Base-by-base conservation (phyloP, 35 echinoderm and acorn worm genomes). In the Apostichopus californicus region DNA sequence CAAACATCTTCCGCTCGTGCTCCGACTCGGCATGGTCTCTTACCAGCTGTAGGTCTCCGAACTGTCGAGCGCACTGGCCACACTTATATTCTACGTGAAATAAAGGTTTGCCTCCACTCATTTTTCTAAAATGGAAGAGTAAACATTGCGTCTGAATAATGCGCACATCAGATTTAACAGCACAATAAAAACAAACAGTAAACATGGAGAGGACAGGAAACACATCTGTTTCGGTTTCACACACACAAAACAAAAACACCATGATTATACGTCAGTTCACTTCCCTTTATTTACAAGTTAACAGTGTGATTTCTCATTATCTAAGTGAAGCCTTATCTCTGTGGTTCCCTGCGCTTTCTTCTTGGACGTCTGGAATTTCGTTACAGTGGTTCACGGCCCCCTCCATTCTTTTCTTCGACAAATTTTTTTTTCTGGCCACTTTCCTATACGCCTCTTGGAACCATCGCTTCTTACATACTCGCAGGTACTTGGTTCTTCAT, bases 31-130 rank as follows among this genome's bases (percentile, higher is more conserved):
- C 78, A 54, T 80, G 78, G 13, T 80, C 78, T 1, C 78, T 4
- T 6, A 80, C 1, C 4, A 5, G 4, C 78, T 80, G 78, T 6
- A n/a, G n/a, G 34, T 9, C 13, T 8, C 21, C 1, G 55, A 83
- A 83, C 54, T 55, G 80, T 5, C 80, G 80, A 1, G 52, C 6
- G 9, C 80, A 83, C 4, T 80, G 13, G n/a, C 3, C 25, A 54
- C 78, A 80, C 78, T 80, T 80, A 54, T 34, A 80, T 25, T 34
- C 73, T 5, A n/a, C n/a, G n/a, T n/a, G n/a, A n/a, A n/a, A n/a
- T n/a, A n/a, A n/a, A n/a, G n/a, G n/a, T n/a, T n/a, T n/a, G n/a
- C n/a, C n/a, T n/a, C n/a, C n/a, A n/a, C n/a, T n/a, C n/a, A n/a
- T n/a, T n/a, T n/a, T n/a, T 25, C 73, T 77, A 15, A 5, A 77